Evolutionary conservation across 2,113 vertebrate species (phyloP).

Genomic region (Charina bottae): DNA sequence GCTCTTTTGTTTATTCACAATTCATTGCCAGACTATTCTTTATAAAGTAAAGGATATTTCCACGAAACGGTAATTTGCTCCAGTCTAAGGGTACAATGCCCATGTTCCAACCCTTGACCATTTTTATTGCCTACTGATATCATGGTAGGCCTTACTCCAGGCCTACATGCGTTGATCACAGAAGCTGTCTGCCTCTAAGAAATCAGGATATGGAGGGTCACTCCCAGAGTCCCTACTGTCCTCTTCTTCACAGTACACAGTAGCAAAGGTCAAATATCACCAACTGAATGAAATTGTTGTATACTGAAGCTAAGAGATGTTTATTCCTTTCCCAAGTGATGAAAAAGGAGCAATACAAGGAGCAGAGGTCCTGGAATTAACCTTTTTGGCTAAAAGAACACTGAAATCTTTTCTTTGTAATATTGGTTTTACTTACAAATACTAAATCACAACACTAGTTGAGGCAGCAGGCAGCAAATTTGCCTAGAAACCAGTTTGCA

Average conservation of each 20-base stretch:
- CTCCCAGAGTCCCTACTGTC: not conserved
- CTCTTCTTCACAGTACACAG: not conserved
- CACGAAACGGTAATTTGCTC: constrained; percentile 45
- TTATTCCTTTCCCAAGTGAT: not conserved
- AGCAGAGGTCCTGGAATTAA: not conserved
- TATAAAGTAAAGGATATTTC: constrained; percentile 65
- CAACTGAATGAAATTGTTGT: not conserved
- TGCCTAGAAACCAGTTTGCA: not conserved
- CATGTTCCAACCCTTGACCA: too few relatives aligned
- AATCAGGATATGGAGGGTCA: not conserved
- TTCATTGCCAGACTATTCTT: constrained; percentile 67
- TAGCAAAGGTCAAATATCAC: not conserved
- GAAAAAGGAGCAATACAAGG: not conserved
- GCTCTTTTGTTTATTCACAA: constrained; percentile 59
- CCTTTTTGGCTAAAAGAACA: not conserved
- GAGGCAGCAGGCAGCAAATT: too few relatives aligned
- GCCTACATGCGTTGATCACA: not conserved
- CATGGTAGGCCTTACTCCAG: not conserved
- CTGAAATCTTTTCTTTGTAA: not conserved
- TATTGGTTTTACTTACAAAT: not conserved
- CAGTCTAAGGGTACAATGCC: not conserved
- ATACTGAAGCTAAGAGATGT: not conserved
- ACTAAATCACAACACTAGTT: not conserved
- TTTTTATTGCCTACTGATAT: not conserved
- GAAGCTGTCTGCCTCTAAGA: not conserved